Conservation (phyloP, 1,140 invertebrate species). For the Cephus cinctus region DNA sequence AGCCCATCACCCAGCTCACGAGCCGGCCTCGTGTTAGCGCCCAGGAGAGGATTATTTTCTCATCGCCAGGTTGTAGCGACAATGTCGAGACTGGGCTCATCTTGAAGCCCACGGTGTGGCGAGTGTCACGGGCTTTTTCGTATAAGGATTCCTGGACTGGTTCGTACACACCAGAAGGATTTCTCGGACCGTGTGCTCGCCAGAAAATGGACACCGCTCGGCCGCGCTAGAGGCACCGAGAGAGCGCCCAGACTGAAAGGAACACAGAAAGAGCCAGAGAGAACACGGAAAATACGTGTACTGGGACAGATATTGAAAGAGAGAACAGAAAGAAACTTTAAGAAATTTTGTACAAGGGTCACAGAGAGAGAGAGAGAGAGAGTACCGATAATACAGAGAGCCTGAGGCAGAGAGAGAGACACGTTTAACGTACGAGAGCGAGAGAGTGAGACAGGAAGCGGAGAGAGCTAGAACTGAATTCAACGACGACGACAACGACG, state of each 20-base stretch:
- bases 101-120: constrained; percentile 3
- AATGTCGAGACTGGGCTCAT: background rate
- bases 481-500: too few species aligned
- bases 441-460: background rate
- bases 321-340: too few species aligned
- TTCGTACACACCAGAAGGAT: constrained; percentile 7
- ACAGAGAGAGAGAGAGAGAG: constrained; percentile 6
- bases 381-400: too few species aligned
- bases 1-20: constrained; percentile 30
- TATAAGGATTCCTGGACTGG: background rate
- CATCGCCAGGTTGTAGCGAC: constrained; percentile 2
- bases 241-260: constrained; percentile 7
- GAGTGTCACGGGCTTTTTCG: background rate
- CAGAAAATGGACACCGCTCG: constrained; percentile 26
- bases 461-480: too few species aligned
- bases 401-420: constrained; percentile 7
- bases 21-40: constrained; percentile 38
- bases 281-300: constrained; percentile 12
- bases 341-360: constrained; percentile 15
- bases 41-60: constrained; percentile 8
- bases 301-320: too few species aligned
- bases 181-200: constrained; percentile 18
- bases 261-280: constrained; percentile 14
- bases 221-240: constrained; percentile 19
- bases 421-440: background rate